Base-by-base conservation (phyloP, 2,113 vertebrate species). In the Microcebus griseorufus region DNA sequence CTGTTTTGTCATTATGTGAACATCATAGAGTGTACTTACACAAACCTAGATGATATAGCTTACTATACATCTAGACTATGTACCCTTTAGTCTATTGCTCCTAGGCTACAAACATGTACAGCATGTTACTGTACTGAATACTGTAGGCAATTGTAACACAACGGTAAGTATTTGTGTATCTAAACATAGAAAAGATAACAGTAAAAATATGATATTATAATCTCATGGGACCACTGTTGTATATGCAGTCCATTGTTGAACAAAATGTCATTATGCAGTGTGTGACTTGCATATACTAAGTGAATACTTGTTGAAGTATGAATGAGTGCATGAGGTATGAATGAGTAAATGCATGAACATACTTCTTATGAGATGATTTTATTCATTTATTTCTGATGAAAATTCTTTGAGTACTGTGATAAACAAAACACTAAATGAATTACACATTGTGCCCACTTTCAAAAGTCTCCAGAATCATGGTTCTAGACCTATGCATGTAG, bases 361-460 rank as follows among this genome's bases (percentile, higher is more conserved):
- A 89, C 9, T 83, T 89, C 51, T 79, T 62, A 32, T 53, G 69
- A 82, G 64, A 83, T 23, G 32, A 55, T 91, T 95, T 88, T 51
- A 58, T 53, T 79, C 51, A 55, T 64, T 86, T 95, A 75, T 88
- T 94, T 94, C 70, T 92, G 27, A 60, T 84, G 73, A 84, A 27
- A 22, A 51, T 72, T 29, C 90, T 94, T 78, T 89, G 65, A 76
- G 45, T 87, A 39, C 10, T 80, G 4, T 39, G 67, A 51, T 76
- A 87, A 97, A 94, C 73, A 93, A 79, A 55, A 73, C 7, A 14
- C 37, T 83, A 32, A 93, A 83, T 90, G 39, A 95, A 87, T 55
- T 92, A 6, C 14, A 84, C 6, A 42, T 64, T 93, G 27, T 67
- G 22, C 14, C 29, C 14, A 75, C 14, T 96, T 92, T 87, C 9